Evolutionary conservation across 2,888 invertebrate species (phyloP).

Genomic region (Amblyjoppa fuscipennis): DNA sequence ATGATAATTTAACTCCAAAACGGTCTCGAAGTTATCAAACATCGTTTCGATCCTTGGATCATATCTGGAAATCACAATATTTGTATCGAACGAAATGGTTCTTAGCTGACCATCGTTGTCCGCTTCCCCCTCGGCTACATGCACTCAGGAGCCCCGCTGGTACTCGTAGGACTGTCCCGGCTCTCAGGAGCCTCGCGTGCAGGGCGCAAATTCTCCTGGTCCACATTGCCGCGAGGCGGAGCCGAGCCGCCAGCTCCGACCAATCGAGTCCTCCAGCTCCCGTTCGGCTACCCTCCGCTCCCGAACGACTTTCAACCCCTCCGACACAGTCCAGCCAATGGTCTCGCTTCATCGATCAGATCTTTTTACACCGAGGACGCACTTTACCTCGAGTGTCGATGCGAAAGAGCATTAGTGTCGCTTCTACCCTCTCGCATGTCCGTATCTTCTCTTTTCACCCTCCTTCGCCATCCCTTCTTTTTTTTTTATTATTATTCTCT

Average conservation of each 20-base stretch:
- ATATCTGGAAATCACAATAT: not conserved
- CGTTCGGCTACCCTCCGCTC: constrained; percentile 56
- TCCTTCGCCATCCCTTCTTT: constrained; percentile 54
- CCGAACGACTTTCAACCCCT: constrained; percentile 61
- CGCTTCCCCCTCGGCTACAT: not conserved
- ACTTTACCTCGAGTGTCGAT: constrained; percentile 84
- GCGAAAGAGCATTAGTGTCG: constrained; percentile 83
- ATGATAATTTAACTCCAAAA: not conserved
- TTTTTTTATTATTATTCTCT: constrained; percentile 50
- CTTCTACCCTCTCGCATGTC: constrained; percentile 79
- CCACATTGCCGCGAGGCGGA: constrained; percentile 64
- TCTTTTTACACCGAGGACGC: constrained; percentile 81
- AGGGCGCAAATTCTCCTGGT: constrained; percentile 27
- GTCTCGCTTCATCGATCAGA: constrained; percentile 81
- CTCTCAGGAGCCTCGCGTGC: constrained; percentile 32
- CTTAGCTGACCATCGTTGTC: constrained; percentile 3
- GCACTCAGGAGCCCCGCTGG: constrained; percentile 4
- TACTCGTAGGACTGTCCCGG: constrained; percentile 12
- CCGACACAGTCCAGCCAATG: constrained; percentile 76
- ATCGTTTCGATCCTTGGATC: not conserved
- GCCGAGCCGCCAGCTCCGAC: constrained; percentile 60
- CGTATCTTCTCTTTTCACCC: constrained; percentile 68
- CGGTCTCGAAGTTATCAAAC: not conserved
- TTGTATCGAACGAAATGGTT: not conserved
- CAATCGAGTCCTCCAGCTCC: constrained; percentile 44